Conservation (phyloP, 1,140 invertebrate genomes). For the Drosophila funebris region DNA sequence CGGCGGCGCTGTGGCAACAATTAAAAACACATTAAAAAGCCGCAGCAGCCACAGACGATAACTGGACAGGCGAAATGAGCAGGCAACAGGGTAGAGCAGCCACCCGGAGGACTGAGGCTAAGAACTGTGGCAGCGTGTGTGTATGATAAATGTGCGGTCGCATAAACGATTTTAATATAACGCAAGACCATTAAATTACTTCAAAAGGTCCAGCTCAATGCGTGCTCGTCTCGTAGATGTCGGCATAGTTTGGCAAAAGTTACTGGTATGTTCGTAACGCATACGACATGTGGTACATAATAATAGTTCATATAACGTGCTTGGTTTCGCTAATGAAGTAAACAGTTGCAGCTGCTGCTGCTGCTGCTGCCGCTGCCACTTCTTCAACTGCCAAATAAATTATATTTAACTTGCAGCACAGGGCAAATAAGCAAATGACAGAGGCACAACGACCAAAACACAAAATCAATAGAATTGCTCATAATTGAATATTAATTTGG, state of each 20-base stretch:
- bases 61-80: neutral
- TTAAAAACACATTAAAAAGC: constrained; percentile 73
- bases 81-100: neutral
- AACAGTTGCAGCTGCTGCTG: neutral
- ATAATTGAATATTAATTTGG: constrained; percentile 76
- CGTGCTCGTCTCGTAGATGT: neutral
- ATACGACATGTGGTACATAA: constrained; percentile 65
- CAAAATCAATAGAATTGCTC: constrained; percentile 58
- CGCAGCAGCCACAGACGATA: constrained; percentile 13
- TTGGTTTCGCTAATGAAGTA: constrained; percentile 30
- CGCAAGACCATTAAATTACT: constrained; percentile 69
- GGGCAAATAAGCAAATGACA: neutral
- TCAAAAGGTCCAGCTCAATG: constrained; percentile 37
- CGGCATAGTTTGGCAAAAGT: constrained; percentile 31
- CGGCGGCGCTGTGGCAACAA: constrained; percentile 49
- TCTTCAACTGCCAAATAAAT: constrained; percentile 8
- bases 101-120: constrained; percentile 9
- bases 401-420: constrained; percentile 3
- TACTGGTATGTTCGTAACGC: constrained; percentile 30
- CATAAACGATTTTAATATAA: constrained; percentile 60
- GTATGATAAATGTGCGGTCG: constrained; percentile 72
- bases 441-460: neutral
- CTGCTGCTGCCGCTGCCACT: neutral
- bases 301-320: constrained; percentile 61
- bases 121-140: constrained; percentile 24